phyloP scores from a whole-genome alignment of 2,888 invertebrate species.

The Pandemis corylana region DNA sequence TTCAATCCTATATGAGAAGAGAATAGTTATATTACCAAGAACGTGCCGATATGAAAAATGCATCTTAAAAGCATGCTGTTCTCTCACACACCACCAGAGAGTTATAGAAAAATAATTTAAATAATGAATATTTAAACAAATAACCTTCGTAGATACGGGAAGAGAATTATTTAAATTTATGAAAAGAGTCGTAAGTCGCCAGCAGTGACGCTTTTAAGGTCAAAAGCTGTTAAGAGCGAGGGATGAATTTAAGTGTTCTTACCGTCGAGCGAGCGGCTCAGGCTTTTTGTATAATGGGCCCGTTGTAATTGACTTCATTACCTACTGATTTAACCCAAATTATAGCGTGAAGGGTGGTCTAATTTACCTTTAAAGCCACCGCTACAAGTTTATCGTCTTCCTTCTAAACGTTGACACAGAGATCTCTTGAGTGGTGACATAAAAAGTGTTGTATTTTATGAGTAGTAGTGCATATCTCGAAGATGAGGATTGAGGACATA shows the following conservation, averaged over 20 bases:
- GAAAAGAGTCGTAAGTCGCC: conserved; percentile 24
- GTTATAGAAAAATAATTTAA: conserved; percentile 13
- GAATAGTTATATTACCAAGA: background rate
- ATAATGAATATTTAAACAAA: conserved; percentile 25
- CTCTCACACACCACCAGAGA: background rate
- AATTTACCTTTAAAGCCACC: background rate
- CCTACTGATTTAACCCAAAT: conserved; percentile 30
- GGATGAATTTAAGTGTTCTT: conserved; percentile 47
- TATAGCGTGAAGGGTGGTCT: conserved; percentile 23
- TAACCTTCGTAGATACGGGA: conserved; percentile 31
- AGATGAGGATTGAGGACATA: no score
- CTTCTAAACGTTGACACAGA: background rate
- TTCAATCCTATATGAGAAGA: background rate
- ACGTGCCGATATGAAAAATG: background rate
- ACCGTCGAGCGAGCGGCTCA: conserved; percentile 28
- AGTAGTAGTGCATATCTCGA: background rate
- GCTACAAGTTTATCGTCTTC: background rate
- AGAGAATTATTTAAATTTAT: conserved; percentile 39
- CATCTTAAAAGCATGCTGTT: background rate
- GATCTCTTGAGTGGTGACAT: background rate
- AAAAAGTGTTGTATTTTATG: background rate
- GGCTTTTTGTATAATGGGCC: conserved; percentile 29
- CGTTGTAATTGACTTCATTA: conserved; percentile 36
- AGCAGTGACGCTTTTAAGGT: conserved; percentile 46
- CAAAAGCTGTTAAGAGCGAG: conserved; percentile 48